These are phyloP conservation scores for Microcaecilia unicolor DNA, from an alignment of 2,797 vertebrate species.

Conservation along the genomic window DNA sequence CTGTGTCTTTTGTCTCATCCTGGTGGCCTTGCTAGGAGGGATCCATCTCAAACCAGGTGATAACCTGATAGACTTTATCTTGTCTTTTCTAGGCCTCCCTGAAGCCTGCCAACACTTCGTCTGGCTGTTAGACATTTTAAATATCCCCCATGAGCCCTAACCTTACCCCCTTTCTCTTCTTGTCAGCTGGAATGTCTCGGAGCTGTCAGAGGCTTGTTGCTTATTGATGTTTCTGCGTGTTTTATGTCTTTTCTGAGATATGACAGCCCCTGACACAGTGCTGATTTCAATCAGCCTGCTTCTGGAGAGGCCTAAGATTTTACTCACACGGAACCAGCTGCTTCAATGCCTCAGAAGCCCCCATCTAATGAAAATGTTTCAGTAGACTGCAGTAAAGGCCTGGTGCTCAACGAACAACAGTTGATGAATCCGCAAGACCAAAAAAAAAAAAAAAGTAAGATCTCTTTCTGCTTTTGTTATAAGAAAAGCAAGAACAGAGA, in stretches of 20 bases:
- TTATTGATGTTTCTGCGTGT: conserved; percentile 98
- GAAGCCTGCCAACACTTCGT: conserved; percentile 87
- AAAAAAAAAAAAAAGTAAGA: conserved; percentile 55
- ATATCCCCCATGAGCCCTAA: conserved; percentile 86
- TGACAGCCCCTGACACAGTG: conserved; percentile 90
- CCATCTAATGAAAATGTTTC: conserved; percentile 90
- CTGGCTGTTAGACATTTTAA: conserved; percentile 80
- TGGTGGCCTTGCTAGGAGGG: conserved; percentile 71
- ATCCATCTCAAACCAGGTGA: conserved; percentile 84
- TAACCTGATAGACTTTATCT: conserved; percentile 98
- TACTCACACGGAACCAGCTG: conserved; percentile 66
- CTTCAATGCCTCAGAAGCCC: conserved; percentile 54
- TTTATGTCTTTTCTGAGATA: conserved; percentile 95
- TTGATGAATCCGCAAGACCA: conserved; percentile 72
- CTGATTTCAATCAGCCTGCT: conserved; percentile 95
- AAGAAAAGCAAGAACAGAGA: conserved; percentile 82
- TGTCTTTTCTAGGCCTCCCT: conserved; percentile 79
- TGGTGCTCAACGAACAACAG: conserved; percentile 51
- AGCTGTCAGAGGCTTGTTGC: conserved; percentile 97
- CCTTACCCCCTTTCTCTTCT: conserved; percentile 87
- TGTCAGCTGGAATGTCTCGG: conserved; percentile 75
- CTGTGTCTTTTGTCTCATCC: conserved; percentile 56
- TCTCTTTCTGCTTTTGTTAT: conserved; percentile 71
- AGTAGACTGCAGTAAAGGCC: conserved; percentile 73
- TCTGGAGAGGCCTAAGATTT: conserved; percentile 62